These are phyloP conservation scores for Climacteris rufus DNA, from an alignment of 2,113 vertebrate species.

Conservation along the genomic window DNA sequence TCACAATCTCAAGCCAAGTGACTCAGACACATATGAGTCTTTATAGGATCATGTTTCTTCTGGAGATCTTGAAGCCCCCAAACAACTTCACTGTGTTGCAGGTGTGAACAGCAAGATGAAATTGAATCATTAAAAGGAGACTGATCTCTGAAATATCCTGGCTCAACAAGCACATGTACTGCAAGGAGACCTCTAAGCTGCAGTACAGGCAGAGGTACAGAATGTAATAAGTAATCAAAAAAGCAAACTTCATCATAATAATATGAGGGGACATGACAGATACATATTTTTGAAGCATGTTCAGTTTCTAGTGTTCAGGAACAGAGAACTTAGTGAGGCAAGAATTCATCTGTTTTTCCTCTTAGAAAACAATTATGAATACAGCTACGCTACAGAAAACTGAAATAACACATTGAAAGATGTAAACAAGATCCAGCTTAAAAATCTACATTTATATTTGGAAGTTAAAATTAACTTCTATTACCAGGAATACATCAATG, in stretches of 20 bases:
- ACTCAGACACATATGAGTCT: background rate
- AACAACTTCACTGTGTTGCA: background rate
- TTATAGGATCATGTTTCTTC: background rate
- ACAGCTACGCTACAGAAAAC: background rate
- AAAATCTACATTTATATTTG: background rate
- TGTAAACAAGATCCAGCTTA: background rate
- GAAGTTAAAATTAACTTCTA: background rate
- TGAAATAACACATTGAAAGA: background rate
- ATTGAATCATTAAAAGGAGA: background rate
- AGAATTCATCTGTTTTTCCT: background rate
- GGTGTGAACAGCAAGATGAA: background rate
- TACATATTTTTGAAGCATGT: background rate
- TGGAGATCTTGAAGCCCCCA: background rate
- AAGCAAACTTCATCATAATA: background rate
- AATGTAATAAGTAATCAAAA: background rate
- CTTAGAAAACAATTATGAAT: background rate
- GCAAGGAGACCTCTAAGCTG: background rate
- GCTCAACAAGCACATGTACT: fast-evolving
- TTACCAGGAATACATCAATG: background rate
- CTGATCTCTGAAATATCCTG: background rate
- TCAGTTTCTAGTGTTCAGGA: background rate
- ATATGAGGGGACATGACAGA: background rate
- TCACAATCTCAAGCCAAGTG: background rate
- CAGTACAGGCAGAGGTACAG: background rate
- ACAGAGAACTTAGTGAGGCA: background rate